Conservation (phyloP, 2,113 vertebrate species). For the Apteryx mantelli region DNA sequence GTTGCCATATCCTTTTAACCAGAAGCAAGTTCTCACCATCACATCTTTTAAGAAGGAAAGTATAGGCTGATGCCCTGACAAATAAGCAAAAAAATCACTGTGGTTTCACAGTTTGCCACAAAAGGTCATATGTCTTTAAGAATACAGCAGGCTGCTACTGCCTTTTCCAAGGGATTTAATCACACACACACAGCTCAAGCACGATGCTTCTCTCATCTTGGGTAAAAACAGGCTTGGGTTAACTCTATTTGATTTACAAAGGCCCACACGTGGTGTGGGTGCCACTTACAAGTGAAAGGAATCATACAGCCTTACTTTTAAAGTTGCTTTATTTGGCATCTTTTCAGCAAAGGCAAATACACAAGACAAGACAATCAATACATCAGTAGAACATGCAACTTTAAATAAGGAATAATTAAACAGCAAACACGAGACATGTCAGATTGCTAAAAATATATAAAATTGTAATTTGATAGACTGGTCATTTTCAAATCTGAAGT, state of each 20-base stretch:
- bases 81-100: neutral
- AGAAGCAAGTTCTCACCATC: neutral
- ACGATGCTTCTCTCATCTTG: neutral
- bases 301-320: neutral
- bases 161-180: neutral
- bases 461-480: neutral
- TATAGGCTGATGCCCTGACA: neutral
- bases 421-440: neutral
- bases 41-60: neutral
- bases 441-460: neutral
- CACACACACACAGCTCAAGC: neutral
- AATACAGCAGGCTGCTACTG: neutral
- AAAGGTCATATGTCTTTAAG: neutral
- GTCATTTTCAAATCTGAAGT: neutral
- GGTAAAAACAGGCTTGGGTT: neutral
- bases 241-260: neutral
- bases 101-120: neutral
- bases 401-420: neutral
- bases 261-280: neutral
- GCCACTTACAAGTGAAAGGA: neutral
- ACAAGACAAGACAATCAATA: neutral
- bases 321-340: constrained; percentile 29
- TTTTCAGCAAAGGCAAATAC: neutral
- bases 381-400: neutral
- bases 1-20: neutral